Conservation (phyloP, 2,113 vertebrate species). For the Ardeotis arabs region DNA sequence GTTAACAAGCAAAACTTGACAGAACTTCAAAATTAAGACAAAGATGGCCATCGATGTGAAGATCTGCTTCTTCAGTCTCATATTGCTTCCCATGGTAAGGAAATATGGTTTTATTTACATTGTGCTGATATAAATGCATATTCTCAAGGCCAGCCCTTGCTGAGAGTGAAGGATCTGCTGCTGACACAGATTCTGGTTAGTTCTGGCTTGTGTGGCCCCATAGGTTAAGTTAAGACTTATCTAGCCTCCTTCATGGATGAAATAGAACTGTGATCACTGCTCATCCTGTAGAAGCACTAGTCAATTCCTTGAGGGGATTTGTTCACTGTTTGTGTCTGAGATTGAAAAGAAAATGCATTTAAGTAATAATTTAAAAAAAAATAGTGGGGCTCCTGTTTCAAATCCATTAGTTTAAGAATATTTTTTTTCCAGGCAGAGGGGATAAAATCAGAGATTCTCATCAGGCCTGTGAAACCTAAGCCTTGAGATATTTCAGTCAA, state of each 20-base stretch:
- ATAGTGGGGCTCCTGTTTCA: background rate
- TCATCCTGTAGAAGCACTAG: background rate
- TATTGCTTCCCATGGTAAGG: constrained; percentile 55
- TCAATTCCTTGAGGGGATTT: background rate
- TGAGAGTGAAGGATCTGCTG: background rate
- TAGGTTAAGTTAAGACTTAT: background rate
- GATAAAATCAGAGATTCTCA: background rate
- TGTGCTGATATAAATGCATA: background rate
- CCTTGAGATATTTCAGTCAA: background rate
- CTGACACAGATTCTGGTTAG: background rate
- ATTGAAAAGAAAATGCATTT: background rate
- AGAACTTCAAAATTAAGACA: background rate
- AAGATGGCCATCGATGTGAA: constrained; percentile 41
- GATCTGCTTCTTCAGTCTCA: background rate
- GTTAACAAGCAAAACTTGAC: background rate
- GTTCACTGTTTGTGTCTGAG: background rate
- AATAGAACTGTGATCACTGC: background rate
- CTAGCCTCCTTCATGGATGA: background rate
- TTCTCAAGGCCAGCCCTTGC: background rate
- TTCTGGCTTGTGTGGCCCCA: background rate
- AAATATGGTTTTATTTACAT: background rate
- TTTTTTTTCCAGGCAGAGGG: background rate
- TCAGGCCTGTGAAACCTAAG: background rate
- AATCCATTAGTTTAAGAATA: background rate
- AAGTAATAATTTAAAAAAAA: too few relatives aligned